Evolutionary conservation across 2,797 vertebrate genomes (phyloP), one percentile per base, ranked within the genome.

Genomic region (Falco naumanni): DNA sequence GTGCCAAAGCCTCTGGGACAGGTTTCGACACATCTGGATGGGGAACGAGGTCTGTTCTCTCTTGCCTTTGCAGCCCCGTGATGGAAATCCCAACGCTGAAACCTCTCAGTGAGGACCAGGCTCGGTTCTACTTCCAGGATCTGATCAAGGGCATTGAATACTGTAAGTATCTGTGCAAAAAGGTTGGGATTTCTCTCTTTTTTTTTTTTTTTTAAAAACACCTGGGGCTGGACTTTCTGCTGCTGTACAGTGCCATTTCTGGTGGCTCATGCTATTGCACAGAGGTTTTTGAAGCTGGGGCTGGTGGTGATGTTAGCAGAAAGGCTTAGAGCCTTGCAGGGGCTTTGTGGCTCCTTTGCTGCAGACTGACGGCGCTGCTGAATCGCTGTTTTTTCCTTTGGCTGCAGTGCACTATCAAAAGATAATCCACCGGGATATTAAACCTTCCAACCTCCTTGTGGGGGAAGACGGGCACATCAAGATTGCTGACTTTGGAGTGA

Each of bases 101-200:
- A 94, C 98, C 98, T 12, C 98, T 99, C 81, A 99, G 99, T 0
- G 99, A 99, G 97, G 98, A 99, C 96, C 99, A 99, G 97, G 99
- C 99, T 41, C 99, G 99, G 13, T 99, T 99, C 97, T 99, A 99
- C 98, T 99, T 99, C 98, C 99, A 99, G 97, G 99, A 99, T 97
- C 98, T 99, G 87, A 99, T 99, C 97, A 99, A 99, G 98, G 99
- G 99, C 98, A 99, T 99, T 7, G 99, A 99, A 97, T 99, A 99
- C 95, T 96, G 99, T 99, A 97, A 99, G 99, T 43, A 31, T 57
- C 51, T 45, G 33, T 47, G 68, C n/a, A 66, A 48, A 59, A 76
- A 54, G 3, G 5, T 13, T 41, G 19, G 25, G 15, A 39, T 78
- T 90, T 47, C 31, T 59, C 47, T 3, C 10, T 76, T 51, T 29